Base-by-base conservation (phyloP, 2,113 vertebrate species). In the Megaptera novaeangliae region DNA sequence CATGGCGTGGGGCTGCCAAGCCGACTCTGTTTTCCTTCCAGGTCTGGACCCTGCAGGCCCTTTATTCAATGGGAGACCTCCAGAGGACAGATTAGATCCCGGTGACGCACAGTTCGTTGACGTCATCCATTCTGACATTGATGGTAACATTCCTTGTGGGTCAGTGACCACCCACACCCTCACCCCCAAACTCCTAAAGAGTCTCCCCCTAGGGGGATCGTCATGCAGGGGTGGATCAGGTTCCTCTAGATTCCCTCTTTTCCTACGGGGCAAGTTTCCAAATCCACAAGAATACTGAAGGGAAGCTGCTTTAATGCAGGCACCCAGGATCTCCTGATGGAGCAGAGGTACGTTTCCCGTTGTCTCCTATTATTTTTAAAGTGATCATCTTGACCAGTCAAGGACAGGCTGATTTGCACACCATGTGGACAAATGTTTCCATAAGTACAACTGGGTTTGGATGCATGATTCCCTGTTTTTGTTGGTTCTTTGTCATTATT, bases 31-130 rank as follows among this genome's bases (percentile, higher is more conserved):
- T 87, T 98, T 95, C 29, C 2, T 98, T 94, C 77, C 97, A 99
- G 99, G 99, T 61, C 98, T 99, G 2, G 99, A 99, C 97, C 99
- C 99, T 0, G 99, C 99, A 0, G 99, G 99, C 0, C 99, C 99
- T 46, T 96, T 99, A 98, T 99, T 99, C 98, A 98, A 98, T 13
- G 99, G 99, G 2, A 98, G 97, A 41, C 98, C 98, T 0, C 98
- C 98, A 0, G 98, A 99, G 0, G 99, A 99, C 77, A 99, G 99
- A 89, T 98, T 99, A 98, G 99, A 99, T 96, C 99, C 99, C 0
- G 98, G 98, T 0, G 99, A 99, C 0, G 99, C 99, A 0, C 98
- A 98, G 98, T 99, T 99, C 34, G 99, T 99, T 5, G 99, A 99
- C 11, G 99, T 99, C 44, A 99, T 99, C 63, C 99, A 99, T 97